phyloP scores from a whole-genome alignment of 1,140 invertebrate species.

The Hycleus cichorii region DNA sequence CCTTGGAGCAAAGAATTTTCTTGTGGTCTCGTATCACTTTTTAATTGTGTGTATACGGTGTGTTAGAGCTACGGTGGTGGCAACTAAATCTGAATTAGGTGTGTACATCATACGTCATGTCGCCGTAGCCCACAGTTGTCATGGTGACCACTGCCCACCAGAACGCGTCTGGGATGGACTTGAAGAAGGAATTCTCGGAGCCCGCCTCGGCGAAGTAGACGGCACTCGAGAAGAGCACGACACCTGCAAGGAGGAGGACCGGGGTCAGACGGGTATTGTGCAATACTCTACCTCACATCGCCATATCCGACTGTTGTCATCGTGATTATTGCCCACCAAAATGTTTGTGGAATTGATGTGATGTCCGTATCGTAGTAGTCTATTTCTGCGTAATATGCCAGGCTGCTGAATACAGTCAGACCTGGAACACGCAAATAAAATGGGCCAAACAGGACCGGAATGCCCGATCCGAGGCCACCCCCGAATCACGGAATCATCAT shows the following conservation, averaged over 20 bases:
- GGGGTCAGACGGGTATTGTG: slow-evolving; percentile 26
- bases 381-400: slow-evolving; percentile 98
- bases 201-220: slow-evolving; percentile 99
- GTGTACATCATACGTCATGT: slow-evolving; percentile 93
- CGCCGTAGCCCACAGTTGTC: slow-evolving; percentile 99
- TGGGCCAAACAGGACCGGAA: slow-evolving; percentile 2
- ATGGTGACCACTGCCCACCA: slow-evolving; percentile 99
- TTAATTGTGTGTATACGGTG: slow-evolving; percentile 11
- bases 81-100: slow-evolving; percentile 59
- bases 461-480: not conserved
- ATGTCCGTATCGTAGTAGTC: slow-evolving; percentile 93
- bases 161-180: slow-evolving; percentile 96
- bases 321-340: slow-evolving; percentile 93
- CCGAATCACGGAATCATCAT: not conserved
- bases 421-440: slow-evolving; percentile 56
- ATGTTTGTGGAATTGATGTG: slow-evolving; percentile 94
- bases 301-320: slow-evolving; percentile 97
- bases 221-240: slow-evolving; percentile 98
- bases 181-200: slow-evolving; percentile 96
- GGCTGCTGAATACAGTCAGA: slow-evolving; percentile 96
- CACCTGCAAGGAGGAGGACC: slow-evolving; percentile 68
- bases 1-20: slow-evolving; percentile 40
- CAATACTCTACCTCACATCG: slow-evolving; percentile 81
- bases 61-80: slow-evolving; percentile 32
- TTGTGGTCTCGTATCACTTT: slow-evolving; percentile 18